Conservation (phyloP, 2,888 invertebrate genomes). For the Ormyrus thymus region DNA sequence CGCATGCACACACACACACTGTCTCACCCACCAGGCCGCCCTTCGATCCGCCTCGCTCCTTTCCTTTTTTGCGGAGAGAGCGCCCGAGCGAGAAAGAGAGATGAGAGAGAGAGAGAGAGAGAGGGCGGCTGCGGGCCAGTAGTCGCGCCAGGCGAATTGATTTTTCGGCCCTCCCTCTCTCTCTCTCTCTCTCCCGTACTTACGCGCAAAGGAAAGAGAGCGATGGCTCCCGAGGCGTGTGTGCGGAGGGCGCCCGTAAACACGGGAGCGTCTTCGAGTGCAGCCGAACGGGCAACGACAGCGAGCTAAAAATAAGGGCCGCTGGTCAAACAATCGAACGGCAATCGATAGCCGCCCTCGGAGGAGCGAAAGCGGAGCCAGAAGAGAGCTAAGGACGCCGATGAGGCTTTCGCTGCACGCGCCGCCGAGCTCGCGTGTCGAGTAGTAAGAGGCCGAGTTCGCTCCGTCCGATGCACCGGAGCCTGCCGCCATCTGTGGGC, state of each 20-base stretch:
- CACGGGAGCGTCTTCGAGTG: neutral
- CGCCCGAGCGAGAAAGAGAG: conserved; percentile 4
- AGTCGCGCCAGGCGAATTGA: conserved; percentile 37
- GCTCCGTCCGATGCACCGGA: conserved; percentile 53
- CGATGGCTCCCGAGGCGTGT: too few relatives aligned
- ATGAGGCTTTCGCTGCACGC: neutral
- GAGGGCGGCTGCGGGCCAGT: conserved; percentile 5
- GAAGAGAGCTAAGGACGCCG: neutral
- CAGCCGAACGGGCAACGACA: conserved; percentile 61
- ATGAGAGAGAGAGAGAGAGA: conserved; percentile 1
- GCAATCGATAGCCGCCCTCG: conserved; percentile 65
- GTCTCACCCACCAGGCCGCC: conserved; percentile 4
- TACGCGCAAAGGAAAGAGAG: conserved; percentile 17
- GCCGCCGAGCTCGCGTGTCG: neutral
- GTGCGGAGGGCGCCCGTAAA: too few relatives aligned
- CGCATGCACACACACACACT: neutral
- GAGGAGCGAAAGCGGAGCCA: neutral
- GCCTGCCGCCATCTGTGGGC: conserved; percentile 57
- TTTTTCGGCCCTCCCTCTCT: conserved; percentile 41
- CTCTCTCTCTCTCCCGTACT: conserved; percentile 1
- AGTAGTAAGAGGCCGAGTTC: conserved; percentile 55
- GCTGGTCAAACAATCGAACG: conserved; percentile 66
- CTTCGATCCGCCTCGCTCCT: neutral
- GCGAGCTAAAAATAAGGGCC: conserved; percentile 67
- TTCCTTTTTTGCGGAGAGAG: neutral